These are phyloP conservation scores for Ferrisia virgata DNA, from an alignment of 2,888 invertebrate genomes.

Conservation along the genomic window DNA sequence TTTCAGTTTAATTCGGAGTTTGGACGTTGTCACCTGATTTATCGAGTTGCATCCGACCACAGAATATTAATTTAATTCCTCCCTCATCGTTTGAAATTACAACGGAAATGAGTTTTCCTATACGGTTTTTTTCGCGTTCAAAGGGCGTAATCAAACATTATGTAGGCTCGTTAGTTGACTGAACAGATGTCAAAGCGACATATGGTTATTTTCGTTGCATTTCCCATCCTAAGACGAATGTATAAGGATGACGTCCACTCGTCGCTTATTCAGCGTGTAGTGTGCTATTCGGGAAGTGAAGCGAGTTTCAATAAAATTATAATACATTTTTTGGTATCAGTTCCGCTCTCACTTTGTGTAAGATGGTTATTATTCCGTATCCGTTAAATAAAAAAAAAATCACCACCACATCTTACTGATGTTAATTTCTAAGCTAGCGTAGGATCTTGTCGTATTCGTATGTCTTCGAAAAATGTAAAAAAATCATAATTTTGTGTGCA, in stretches of 20 bases:
- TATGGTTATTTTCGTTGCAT: conserved; percentile 18
- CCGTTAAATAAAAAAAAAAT: neutral
- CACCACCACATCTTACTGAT: neutral
- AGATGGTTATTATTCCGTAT: neutral
- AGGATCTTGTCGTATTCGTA: no score
- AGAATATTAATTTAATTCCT: neutral
- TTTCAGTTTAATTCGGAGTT: no score
- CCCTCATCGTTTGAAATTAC: neutral
- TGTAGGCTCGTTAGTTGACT: neutral
- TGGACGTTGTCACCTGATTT: neutral
- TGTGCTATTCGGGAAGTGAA: neutral
- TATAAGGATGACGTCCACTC: neutral
- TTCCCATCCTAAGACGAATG: neutral
- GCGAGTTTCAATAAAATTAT: neutral
- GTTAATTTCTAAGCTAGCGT: neutral
- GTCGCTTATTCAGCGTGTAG: neutral
- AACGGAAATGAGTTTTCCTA: neutral
- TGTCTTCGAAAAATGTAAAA: neutral
- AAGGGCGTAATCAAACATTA: neutral
- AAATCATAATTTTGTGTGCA: neutral
- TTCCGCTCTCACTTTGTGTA: neutral
- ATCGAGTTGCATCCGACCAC: neutral
- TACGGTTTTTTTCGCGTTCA: neutral
- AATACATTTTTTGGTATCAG: neutral
- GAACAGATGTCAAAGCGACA: conserved; percentile 25